Conservation (phyloP, 2,797 vertebrate species). For the Ara ararauna region DNA sequence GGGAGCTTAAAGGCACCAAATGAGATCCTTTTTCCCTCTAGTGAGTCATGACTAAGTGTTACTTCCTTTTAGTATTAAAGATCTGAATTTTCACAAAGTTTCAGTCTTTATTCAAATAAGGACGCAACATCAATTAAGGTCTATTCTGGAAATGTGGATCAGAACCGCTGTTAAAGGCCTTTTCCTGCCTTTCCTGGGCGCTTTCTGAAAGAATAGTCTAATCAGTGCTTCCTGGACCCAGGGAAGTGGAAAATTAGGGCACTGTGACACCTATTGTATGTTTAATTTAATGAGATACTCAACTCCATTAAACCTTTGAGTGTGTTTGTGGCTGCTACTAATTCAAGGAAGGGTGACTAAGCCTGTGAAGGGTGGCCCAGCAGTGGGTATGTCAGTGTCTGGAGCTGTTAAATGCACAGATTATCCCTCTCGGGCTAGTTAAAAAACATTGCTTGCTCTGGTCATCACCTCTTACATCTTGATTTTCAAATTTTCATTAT, state of each 20-base stretch:
- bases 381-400: neutral
- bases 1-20: neutral
- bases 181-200: neutral
- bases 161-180: neutral
- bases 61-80: neutral
- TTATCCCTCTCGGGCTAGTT: neutral
- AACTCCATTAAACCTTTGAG: neutral
- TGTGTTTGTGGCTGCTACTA: slow-evolving; percentile 26
- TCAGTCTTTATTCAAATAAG: neutral
- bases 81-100: neutral
- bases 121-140: neutral
- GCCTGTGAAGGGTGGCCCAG: slow-evolving; percentile 52
- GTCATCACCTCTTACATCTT: neutral
- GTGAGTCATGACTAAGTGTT: neutral
- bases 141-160: neutral
- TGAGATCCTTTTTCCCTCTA: neutral
- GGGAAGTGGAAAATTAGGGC: neutral
- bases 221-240: neutral
- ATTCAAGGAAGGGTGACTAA: slow-evolving; percentile 31
- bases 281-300: neutral
- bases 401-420: neutral
- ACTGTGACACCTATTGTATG: neutral
- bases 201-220: neutral
- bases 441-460: neutral
- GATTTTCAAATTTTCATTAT: neutral